A percentile compares a stretch with the other conserved stretches of the same genome.
Evolutionary conservation across 2,113 vertebrate genomes (phyloP).

Genomic region (Heterotilapia buettikoferi): DNA sequence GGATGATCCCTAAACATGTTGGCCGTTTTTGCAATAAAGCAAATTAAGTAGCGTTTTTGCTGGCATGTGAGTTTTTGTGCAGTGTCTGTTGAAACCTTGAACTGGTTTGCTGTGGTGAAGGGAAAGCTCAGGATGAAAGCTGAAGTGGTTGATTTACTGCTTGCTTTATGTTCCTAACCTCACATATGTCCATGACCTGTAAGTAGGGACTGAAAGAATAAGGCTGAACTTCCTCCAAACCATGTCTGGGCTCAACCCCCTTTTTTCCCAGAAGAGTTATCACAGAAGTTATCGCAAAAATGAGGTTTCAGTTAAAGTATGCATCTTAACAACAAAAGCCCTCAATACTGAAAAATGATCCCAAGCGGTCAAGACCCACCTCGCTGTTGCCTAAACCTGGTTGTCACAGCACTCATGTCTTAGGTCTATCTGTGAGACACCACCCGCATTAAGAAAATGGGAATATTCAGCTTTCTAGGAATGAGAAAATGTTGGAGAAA

Average conservation of each 20-base stretch:
- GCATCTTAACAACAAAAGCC: background rate
- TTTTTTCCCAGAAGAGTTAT: background rate
- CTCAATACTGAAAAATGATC: background rate
- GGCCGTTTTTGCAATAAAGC: background rate
- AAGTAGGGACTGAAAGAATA: background rate
- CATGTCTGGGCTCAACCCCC: background rate
- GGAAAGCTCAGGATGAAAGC: background rate
- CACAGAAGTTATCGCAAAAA: background rate
- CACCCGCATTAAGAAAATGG: background rate
- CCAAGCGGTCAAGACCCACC: background rate
- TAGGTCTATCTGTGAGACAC: background rate
- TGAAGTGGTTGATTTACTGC: background rate
- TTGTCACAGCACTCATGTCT: background rate
- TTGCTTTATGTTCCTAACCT: background rate
- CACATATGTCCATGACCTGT: background rate
- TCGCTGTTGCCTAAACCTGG: background rate
- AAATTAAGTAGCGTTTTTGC: background rate
- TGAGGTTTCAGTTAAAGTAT: background rate
- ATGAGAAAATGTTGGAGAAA: background rate
- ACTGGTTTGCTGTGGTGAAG: background rate
- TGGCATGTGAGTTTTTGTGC: background rate
- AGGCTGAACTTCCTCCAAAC: background rate
- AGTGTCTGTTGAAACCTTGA: background rate
- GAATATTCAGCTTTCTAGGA: background rate
- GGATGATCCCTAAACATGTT: background rate